phyloP scores from a whole-genome alignment of 1,140 invertebrate species.

The Rhysida immarginata region DNA sequence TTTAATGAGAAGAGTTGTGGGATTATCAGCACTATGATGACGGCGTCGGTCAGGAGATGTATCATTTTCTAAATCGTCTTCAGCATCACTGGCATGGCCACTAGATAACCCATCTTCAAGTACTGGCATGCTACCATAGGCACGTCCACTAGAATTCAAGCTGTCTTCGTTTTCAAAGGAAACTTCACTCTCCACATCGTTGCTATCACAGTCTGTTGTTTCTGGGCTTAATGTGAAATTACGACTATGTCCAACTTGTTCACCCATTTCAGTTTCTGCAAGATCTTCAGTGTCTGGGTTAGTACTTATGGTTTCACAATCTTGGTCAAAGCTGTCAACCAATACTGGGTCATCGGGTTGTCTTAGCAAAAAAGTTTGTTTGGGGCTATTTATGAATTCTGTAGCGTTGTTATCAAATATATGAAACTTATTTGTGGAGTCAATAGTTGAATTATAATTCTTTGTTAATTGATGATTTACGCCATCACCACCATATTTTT shows the following conservation, averaged over 20 bases:
- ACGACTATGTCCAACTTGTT: constrained; percentile 40
- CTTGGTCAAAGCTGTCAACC: constrained; percentile 26
- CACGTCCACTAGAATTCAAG: constrained; percentile 29
- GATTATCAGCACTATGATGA: constrained; percentile 18
- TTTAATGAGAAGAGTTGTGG: constrained; percentile 48
- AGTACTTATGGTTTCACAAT: constrained; percentile 23
- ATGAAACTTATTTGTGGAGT: not conserved
- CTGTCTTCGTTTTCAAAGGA: constrained; percentile 25
- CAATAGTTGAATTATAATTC: not conserved
- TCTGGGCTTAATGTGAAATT: constrained; percentile 84
- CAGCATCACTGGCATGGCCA: constrained; percentile 79
- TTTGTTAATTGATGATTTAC: not conserved
- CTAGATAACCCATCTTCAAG: constrained; percentile 75
- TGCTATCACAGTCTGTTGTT: constrained; percentile 87
- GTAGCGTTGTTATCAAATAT: not conserved
- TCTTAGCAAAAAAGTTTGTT: not conserved
- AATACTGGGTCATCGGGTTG: not conserved
- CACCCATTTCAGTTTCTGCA: constrained; percentile 45
- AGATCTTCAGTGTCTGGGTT: constrained; percentile 38
- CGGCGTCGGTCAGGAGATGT: constrained; percentile 9
- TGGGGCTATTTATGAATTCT: not conserved
- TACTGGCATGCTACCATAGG: constrained; percentile 71
- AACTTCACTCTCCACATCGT: constrained; percentile 58
- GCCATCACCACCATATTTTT: not conserved
- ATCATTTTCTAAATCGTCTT: constrained; percentile 10